Base-by-base conservation (phyloP, 2,888 invertebrate genomes). In the Gonocerus acuteangulatus region DNA sequence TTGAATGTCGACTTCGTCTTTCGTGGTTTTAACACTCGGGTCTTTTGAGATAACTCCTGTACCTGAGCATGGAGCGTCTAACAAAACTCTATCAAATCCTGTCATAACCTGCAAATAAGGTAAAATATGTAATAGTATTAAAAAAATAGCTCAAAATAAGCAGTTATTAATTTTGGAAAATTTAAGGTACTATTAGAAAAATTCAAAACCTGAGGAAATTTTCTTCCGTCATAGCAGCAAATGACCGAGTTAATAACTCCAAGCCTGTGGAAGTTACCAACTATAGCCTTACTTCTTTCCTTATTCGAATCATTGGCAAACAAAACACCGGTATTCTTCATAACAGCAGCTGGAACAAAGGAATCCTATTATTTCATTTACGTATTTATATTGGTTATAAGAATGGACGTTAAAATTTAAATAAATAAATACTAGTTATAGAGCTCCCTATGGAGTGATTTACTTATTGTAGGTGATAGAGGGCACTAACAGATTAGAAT, bases 11-110 rank as follows among this genome's bases (percentile, higher is more conserved):
- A 85, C 82, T 67, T 87, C 84, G 69, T 94, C 91, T 75, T 95
- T 95, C 65, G 83, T 87, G 0, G 87, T 88, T 78, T 99, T 99
- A 0, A 97, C 97, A 71, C 89, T 88, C 0, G 90, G 91, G 78
- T 99, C 99, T 77, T 99, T 99, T 22, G 95, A 87, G 42, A 97
- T 88, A 9, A 99, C 95, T 23, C 99, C 99, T 0, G 97, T 96
- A 34, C 99, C 99, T 39, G 95, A 93, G 73, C 99, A 99, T 0
- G 99, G 99, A 0, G 99, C 99, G 79, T 99, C 99, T 49, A 99
- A 76, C 32, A 99, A 76, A 4, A 97, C 91, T 69, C 97, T 82
- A 74, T 99, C 97, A 73, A 99, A 99, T 1, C 91, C 90, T 71
- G 86, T 89, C 73, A 94, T 87, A 11, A 89, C 79, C 74, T 87